Evolutionary conservation across 37 sponge, comb jelly and placozoan genomes (phyloP).

Genomic region (Axinella damicornis): DNA sequence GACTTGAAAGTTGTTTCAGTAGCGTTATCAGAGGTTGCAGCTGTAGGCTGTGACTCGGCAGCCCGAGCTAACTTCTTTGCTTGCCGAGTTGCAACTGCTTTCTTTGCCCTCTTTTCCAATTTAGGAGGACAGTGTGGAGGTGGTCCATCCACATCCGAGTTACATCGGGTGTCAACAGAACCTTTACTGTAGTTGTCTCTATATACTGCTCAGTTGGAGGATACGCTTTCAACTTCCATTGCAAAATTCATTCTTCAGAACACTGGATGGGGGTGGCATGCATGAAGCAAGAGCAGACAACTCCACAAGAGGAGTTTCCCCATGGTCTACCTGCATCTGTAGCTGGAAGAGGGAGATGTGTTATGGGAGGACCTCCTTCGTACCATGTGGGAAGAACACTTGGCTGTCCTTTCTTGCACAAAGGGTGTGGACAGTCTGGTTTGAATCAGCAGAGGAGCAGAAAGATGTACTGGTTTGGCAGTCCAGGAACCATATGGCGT

Average conservation of each 20-base stretch:
- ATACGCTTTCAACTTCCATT: no score
- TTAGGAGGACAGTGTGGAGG: no score
- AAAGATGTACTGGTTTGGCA: conserved; percentile 19
- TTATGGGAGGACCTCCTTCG: conserved; percentile 24
- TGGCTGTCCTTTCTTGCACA: conserved; percentile 9
- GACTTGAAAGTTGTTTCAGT: no score
- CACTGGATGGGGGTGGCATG: conserved; percentile 36
- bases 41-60: no score
- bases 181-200: no score
- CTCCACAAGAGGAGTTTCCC: conserved; percentile 15
- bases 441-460: conserved; percentile 21
- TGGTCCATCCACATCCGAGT: no score
- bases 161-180: no score
- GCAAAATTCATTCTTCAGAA: conserved; percentile 9
- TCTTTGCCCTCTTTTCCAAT: no score
- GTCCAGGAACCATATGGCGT: conserved; percentile 11
- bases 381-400: conserved; percentile 8
- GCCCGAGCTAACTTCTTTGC: no score
- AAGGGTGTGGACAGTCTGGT: conserved; percentile 31
- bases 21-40: no score
- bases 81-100: no score
- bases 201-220: no score
- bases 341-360: conserved; percentile 27
- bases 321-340: conserved; percentile 32
- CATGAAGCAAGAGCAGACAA: neutral